Evolutionary conservation across 1,140 invertebrate species (phyloP).

Genomic region (Bilobella aurantiaca): DNA sequence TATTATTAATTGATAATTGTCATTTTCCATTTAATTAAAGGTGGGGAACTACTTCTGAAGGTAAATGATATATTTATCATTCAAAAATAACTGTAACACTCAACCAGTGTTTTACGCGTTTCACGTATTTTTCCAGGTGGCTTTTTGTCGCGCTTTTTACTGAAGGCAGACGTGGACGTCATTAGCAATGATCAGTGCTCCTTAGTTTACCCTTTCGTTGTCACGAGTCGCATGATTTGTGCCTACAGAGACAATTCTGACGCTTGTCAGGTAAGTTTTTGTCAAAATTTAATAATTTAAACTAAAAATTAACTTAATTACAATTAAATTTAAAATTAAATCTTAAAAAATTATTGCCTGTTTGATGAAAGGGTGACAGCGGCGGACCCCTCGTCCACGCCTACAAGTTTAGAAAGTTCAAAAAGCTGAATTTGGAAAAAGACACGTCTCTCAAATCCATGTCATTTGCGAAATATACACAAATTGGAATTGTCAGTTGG

Average conservation of each 20-base stretch:
- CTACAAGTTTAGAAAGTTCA: no score
- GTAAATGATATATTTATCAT: no score
- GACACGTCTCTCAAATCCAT: neutral
- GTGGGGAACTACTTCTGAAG: slow-evolving; percentile 24
- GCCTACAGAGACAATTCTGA: slow-evolving; percentile 19
- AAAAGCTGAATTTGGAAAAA: neutral
- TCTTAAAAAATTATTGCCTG: neutral
- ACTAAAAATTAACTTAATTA: neutral
- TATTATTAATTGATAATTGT: no score
- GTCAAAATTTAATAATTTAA: no score
- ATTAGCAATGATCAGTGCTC: slow-evolving; percentile 20
- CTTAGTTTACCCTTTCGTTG: slow-evolving; percentile 12
- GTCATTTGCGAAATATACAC: slow-evolving; percentile 9
- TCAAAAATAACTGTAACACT: neutral
- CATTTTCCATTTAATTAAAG: no score
- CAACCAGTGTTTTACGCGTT: neutral
- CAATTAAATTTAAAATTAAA: neutral
- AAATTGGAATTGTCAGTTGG: slow-evolving; percentile 27
- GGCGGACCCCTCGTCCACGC: neutral
- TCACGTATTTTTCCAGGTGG: slow-evolving; percentile 13
- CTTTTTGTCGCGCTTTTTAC: slow-evolving; percentile 9
- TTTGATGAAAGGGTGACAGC: neutral
- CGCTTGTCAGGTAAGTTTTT: slow-evolving; percentile 21
- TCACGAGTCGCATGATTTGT: slow-evolving; percentile 29
- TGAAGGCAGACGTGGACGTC: slow-evolving; percentile 23